phyloP scores from a whole-genome alignment of 2,888 invertebrate species.

The Tetanocera ferruginea region DNA sequence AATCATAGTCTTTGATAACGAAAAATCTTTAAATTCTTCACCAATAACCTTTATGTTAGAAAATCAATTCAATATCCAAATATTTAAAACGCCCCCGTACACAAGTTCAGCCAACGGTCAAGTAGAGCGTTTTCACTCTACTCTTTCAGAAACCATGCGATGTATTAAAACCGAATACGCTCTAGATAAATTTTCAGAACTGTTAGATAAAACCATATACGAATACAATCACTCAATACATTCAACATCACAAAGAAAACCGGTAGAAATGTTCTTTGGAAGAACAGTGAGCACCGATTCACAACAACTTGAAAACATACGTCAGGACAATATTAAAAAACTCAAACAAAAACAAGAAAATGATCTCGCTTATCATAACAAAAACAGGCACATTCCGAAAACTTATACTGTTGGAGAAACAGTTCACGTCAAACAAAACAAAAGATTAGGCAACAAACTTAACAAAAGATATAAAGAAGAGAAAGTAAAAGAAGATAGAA shows the following conservation, averaged over 20 bases:
- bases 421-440: constrained; percentile 43
- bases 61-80: too few relatives aligned
- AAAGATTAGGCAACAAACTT: constrained; percentile 41
- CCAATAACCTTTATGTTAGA: too few relatives aligned
- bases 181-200: too few relatives aligned
- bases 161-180: too few relatives aligned
- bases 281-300: constrained; percentile 23
- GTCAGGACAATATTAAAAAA: constrained; percentile 30
- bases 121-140: too few relatives aligned
- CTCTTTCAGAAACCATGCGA: too few relatives aligned
- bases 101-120: too few relatives aligned
- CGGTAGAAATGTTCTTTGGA: constrained; percentile 39
- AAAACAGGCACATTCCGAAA: constrained; percentile 40
- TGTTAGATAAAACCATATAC: too few relatives aligned
- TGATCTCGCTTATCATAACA: constrained; percentile 40
- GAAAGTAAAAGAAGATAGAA: constrained; percentile 37
- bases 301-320: constrained; percentile 23
- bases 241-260: constrained; percentile 33
- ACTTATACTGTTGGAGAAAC: constrained; percentile 40
- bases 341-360: constrained; percentile 34
- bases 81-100: too few relatives aligned
- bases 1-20: too few relatives aligned
- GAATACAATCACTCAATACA: too few relatives aligned
- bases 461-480: constrained; percentile 39
- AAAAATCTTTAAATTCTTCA: too few relatives aligned